Percentiles rank a stretch among this genome's conserved stretches.
phyloP scores from a whole-genome alignment of 2,113 vertebrate species.

The Cettia cetti region DNA sequence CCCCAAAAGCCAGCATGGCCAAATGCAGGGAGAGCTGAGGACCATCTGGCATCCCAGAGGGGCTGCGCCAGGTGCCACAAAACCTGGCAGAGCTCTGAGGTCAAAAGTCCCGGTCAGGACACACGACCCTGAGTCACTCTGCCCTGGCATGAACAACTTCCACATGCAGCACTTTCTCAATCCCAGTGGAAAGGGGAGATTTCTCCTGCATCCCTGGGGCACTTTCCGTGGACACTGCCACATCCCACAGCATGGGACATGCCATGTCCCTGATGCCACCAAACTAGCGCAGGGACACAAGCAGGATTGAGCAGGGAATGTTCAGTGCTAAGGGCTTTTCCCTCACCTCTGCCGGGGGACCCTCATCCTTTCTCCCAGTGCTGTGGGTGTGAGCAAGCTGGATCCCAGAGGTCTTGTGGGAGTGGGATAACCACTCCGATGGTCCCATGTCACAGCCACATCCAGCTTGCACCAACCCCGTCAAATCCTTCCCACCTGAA shows the following conservation, averaged over 20 bases:
- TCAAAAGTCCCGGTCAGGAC: neutral
- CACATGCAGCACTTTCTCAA: neutral
- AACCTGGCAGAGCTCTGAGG: neutral
- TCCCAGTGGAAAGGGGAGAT: neutral
- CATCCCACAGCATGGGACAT: accelerated
- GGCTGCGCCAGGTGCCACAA: neutral
- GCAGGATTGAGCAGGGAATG: neutral
- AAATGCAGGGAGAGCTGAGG: neutral
- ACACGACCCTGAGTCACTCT: slow-evolving; percentile 6
- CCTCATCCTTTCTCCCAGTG: neutral
- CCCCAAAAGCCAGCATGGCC: neutral
- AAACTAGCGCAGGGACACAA: accelerated
- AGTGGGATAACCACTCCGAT: accelerated
- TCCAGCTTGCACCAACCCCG: accelerated
- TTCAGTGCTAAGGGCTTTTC: neutral
- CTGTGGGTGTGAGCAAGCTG: neutral
- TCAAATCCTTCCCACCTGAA: accelerated
- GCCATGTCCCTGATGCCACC: neutral
- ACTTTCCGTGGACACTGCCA: neutral
- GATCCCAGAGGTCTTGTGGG: neutral
- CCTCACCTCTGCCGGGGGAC: neutral
- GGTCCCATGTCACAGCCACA: accelerated
- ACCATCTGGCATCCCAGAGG: neutral
- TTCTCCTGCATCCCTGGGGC: neutral
- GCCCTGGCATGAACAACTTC: neutral